Evolutionary conservation across 2,888 invertebrate species (phyloP), one percentile per base, ranked within the genome.

Genomic region (Chrysomela aeneicollis): DNA sequence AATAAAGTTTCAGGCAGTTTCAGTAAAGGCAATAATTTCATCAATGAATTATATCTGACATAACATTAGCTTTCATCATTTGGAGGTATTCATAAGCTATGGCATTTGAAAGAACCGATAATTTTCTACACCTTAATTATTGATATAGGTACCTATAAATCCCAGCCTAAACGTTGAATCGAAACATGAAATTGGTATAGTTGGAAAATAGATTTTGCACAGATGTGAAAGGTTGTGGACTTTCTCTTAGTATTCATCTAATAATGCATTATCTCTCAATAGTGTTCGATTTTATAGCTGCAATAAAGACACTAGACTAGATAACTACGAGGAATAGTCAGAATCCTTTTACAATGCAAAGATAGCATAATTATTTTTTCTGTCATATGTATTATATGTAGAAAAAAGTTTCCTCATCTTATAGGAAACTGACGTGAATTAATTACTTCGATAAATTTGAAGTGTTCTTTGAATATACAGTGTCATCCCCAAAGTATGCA

Each of bases 221-320:
- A 57, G 46, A 46, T 30, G 26, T 10, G 57, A 47, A 57, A 57
- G 46, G 17, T 47, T 46, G 0, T 2, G 17, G 6, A 57, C 47
- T 47, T 57, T 57, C 57, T 57, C 57, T 57, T 3, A 26, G 15
- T 9, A 47, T 46, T 57, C 42, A 42, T n/a, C 52, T 52, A 17
- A 32, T 19, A 15, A 8, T 30, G 30, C 22, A 30, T 9, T 42
- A 42, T 55, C 19, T 21, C 42, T 55, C 9, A 15, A 19, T 42
- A 15, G 35, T 9, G 35, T 35, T 35, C 9, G 9, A 35, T 35
- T 35, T 35, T 35, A 35, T 35, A 10, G 12, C 35, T 6, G 35
- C 35, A 35, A 35, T 35, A 12, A 35, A 12, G 35, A 35, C 35
- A 35, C 2, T 26, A 26, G n/a, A 26, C 10, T 10, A 10, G 35